Base-by-base conservation (phyloP, 2,797 vertebrate genomes). In the Pelodytes ibericus region DNA sequence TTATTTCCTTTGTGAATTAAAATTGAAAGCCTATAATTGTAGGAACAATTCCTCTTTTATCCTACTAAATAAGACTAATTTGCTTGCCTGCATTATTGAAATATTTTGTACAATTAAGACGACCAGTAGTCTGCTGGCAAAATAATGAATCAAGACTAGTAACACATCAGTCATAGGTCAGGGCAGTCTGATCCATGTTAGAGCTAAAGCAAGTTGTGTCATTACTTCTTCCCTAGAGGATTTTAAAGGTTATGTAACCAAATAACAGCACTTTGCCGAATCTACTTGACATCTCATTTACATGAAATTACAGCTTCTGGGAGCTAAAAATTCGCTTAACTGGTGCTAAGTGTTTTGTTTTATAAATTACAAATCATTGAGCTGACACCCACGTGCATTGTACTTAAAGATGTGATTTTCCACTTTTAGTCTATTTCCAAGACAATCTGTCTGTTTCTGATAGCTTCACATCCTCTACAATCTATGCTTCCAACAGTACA, bases 291-390 rank as follows among this genome's bases (percentile, higher is more conserved):
- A 33, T 36, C 62, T 72, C 61, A 72, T 72, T 78, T 78, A 51
- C 75, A 78, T 72, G n/a, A 51, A 78, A 78, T 78, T 78, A 72
- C 62, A 60, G 62, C 51, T 72, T 64, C 10, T 51, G 36, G 0
- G 26, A 22, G 41, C 30, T 39, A 31, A 59, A 53, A 66, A 22
- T 66, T 58, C 30, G 26, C 20, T 64, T 49, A 20, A 31, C 53
- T 56, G 25, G 47, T 41, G 30, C 20, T 16, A 53, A 64, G 41
- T 64, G 44, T 29, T 3, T 51, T 33, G 27, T 56, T 71, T 31
- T 69, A 29, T 75, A 36, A 67, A 59, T 24, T 44, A 29, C 33
- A 41, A 31, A 61, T 61, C 26, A 61, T 27, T 61, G 26, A 1
- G 16, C 29, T 61, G 16, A 61, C 29, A 61, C 58, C 58, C 58